phyloP scores from a whole-genome alignment of 2,797 vertebrate genomes.

The Anisognathus igniventris region DNA sequence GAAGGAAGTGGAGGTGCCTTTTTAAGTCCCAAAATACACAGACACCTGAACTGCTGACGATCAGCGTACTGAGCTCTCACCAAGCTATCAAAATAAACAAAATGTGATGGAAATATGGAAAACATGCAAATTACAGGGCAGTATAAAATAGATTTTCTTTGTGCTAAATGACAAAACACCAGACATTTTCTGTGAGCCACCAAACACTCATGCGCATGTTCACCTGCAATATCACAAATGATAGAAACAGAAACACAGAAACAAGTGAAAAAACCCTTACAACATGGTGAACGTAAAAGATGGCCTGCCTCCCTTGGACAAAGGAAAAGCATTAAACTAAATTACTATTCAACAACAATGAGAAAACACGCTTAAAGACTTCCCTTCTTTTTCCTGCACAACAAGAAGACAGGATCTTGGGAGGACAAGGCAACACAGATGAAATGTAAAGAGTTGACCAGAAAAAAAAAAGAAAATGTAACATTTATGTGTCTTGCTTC shows the following conservation, averaged over 20 bases:
- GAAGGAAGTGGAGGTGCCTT: neutral
- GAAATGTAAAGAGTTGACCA: neutral
- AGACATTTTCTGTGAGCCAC: neutral
- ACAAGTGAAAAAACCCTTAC: neutral
- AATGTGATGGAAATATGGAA: neutral
- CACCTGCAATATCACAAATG: neutral
- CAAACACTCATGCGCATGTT: neutral
- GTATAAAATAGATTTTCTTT: neutral
- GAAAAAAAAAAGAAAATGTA: neutral
- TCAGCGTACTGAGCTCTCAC: accelerated
- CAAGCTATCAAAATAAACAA: neutral
- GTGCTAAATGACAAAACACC: neutral
- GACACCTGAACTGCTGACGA: neutral
- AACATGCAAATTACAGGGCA: neutral
- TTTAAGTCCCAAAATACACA: neutral
- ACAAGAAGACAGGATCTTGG: neutral
- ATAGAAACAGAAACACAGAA: neutral
- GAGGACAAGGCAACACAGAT: neutral
- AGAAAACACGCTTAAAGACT: neutral
- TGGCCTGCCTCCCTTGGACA: neutral
- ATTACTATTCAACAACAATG: neutral
- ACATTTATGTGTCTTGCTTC: neutral
- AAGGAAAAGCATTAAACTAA: neutral
- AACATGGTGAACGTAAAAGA: neutral
- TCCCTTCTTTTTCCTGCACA: neutral